A percentile compares a stretch with the other conserved stretches of the same genome.
Conservation (phyloP, 2,797 vertebrate genomes). For the Rhynchotus rufescens region DNA sequence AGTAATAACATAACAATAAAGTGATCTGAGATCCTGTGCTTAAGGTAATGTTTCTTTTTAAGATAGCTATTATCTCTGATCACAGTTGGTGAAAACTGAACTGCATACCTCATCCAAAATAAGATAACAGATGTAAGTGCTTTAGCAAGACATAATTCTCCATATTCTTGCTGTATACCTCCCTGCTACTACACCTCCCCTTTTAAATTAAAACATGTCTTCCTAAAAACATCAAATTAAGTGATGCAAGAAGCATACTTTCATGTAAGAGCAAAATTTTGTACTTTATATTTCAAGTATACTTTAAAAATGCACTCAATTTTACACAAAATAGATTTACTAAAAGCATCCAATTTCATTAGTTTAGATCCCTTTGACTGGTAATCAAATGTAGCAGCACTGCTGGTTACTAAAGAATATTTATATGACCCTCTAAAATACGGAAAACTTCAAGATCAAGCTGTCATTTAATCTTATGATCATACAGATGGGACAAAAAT, state of each 20-base stretch:
- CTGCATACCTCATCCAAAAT: background rate
- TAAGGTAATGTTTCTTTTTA: slow-evolving; percentile 2
- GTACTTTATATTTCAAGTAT: slow-evolving; percentile 1
- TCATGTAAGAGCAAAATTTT: background rate
- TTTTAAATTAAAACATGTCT: slow-evolving; percentile 1
- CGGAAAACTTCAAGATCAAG: background rate
- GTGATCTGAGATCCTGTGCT: slow-evolving; percentile 20
- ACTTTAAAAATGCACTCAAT: background rate
- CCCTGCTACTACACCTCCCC: background rate
- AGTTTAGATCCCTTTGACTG: background rate
- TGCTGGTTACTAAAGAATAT: background rate
- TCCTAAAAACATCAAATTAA: background rate
- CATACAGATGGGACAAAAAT: background rate
- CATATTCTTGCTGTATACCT: background rate
- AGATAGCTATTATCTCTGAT: slow-evolving; percentile 37
- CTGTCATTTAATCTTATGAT: slow-evolving; percentile 10
- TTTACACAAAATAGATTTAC: background rate
- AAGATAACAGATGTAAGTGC: background rate
- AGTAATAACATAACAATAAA: slow-evolving; percentile 21
- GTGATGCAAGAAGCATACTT: background rate
- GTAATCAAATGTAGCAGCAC: background rate
- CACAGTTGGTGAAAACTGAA: background rate
- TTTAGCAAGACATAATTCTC: background rate
- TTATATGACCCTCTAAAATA: background rate
- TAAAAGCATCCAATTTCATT: slow-evolving; percentile 17